These are phyloP conservation scores for Daktulosphaira vitifoliae DNA, from an alignment of 1,140 invertebrate genomes.

Conservation along the genomic window DNA sequence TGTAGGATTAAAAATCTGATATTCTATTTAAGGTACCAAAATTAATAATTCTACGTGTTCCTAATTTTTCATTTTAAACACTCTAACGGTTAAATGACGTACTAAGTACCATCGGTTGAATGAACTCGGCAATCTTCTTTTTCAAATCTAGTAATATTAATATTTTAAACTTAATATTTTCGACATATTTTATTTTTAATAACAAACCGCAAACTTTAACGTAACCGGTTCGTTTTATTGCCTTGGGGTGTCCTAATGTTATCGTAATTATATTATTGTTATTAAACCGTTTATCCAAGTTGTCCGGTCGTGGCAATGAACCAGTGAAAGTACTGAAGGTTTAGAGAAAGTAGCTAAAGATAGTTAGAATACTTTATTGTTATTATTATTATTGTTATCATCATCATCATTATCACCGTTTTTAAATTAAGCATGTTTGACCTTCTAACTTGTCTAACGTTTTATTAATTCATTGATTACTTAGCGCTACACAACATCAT, in stretches of 20 bases:
- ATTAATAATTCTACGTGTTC: too few species aligned
- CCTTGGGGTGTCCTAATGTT: neutral
- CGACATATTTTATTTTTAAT: neutral
- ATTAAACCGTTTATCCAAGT: neutral
- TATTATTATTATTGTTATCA: neutral
- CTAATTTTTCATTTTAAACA: too few species aligned
- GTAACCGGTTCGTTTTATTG: slow-evolving; percentile 18
- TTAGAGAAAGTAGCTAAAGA: slow-evolving; percentile 20
- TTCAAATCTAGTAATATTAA: slow-evolving; percentile 16
- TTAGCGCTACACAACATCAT: too few species aligned
- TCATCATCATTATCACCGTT: slow-evolving; percentile 16
- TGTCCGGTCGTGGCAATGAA: neutral
- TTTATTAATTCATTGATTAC: too few species aligned
- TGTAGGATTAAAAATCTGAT: too few species aligned
- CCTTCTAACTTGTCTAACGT: neutral
- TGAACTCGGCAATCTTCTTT: slow-evolving; percentile 7
- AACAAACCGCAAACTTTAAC: slow-evolving; percentile 4
- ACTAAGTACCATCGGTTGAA: neutral
- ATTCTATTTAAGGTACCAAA: too few species aligned
- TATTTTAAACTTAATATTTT: neutral
- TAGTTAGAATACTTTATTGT: neutral
- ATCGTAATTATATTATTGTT: slow-evolving; percentile 21
- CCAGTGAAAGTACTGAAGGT: slow-evolving; percentile 23
- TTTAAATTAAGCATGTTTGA: neutral
- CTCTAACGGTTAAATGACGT: slow-evolving; percentile 2